Evolutionary conservation across 1,140 invertebrate species (phyloP), one percentile per base, ranked within the genome.

Genomic region (Babylonia areolata): DNA sequence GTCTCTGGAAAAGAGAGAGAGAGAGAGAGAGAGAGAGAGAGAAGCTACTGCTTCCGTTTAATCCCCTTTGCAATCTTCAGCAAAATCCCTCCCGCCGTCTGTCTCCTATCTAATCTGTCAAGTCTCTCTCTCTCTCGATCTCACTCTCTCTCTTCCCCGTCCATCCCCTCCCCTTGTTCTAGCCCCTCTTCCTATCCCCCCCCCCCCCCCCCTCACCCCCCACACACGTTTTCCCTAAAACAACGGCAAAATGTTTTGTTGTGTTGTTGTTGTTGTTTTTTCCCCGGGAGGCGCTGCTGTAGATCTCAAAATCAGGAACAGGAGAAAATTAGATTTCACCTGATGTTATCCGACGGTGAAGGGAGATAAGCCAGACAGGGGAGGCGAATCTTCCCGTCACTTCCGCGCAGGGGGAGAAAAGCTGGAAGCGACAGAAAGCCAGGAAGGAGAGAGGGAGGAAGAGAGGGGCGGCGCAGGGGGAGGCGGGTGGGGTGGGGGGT

Each of bases 291-390:
- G 71, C 71, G 12, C 31, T 35, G 71, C 71, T 73, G 71, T 73
- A 73, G 71, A 73, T 73, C 71, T 35, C 71, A 73, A 73, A 73
- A 33, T 31, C 3, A 73, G 71, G 35, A 73, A 9, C 31, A 5
- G 28, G 71, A 17, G 71, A 73, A 73, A 73, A 73, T 73, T 73
- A 73, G 71, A 73, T 73, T 73, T 73, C 71, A 73, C 71, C 71
- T 73, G 71, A 73, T 73, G 71, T 35, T 73, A 73, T 73, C 71
- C 31, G 71, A 73, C 71, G n/a, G 31, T 15, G 17, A 73, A 73
- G 71, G 71, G 71, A 73, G 71, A 73, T 73, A 73, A 73, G 71
- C n/a, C 28, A 31, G 31, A 35, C 71, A 73, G 71, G 71, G 71
- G 71, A 73, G 71, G 33, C 42, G n/a, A 35, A 73, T 73, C 71